Conservation (phyloP, 2,113 vertebrate genomes). For the Eulemur macaco region DNA sequence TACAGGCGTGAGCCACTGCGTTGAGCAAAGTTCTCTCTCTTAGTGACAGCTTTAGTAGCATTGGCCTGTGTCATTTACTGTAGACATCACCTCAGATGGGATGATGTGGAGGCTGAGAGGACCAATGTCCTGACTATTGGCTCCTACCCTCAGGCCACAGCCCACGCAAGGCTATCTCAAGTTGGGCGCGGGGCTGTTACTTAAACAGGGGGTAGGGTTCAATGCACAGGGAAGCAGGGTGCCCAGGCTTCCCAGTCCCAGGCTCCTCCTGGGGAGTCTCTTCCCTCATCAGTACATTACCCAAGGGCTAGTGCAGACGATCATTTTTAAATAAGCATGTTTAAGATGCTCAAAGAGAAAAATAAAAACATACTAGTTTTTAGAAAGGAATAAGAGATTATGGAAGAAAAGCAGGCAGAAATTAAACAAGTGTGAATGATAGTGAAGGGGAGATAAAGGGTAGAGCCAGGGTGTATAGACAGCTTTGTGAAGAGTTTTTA, state of each 20-base stretch:
- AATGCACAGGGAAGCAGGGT: not conserved
- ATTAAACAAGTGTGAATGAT: not conserved
- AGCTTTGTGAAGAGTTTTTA: not conserved
- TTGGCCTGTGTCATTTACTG: not conserved
- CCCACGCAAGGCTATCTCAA: not conserved
- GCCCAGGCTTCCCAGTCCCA: not conserved
- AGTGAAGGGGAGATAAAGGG: not conserved
- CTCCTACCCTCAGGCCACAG: not conserved
- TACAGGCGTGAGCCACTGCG: too few relatives aligned
- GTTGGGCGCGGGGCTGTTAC: not conserved
- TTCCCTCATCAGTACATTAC: not conserved
- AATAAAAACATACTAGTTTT: not conserved
- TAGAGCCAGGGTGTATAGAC: not conserved
- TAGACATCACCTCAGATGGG: not conserved
- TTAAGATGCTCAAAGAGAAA: not conserved
- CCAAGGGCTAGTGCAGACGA: not conserved
- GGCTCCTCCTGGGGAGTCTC: not conserved
- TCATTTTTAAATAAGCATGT: not conserved
- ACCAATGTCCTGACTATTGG: not conserved
- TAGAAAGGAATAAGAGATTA: not conserved
- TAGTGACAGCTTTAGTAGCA: not conserved
- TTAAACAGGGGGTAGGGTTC: not conserved
- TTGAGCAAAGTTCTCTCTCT: not conserved
- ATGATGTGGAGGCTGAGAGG: not conserved
- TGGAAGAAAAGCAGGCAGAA: not conserved